These are phyloP conservation scores for Orchesella flavescens DNA, from an alignment of 2,888 invertebrate genomes.

Conservation along the genomic window DNA sequence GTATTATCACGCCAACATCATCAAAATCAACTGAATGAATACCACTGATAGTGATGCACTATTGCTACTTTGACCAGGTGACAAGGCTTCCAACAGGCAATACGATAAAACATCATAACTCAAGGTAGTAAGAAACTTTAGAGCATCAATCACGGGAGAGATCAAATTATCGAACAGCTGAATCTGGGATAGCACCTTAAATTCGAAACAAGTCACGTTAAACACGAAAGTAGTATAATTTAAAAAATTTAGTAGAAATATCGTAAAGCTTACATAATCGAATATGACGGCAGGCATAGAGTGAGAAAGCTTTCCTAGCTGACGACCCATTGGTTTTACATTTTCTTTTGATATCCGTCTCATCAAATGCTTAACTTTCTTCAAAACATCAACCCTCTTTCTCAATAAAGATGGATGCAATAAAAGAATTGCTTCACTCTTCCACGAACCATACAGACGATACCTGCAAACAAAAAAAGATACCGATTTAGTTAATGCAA, in stretches of 20 bases:
- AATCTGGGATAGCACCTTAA: conserved; percentile 83
- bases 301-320: conserved; percentile 97
- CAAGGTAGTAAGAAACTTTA: conserved; percentile 94
- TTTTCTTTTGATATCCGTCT: conserved; percentile 98
- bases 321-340: conserved; percentile 95
- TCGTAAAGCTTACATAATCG: conserved; percentile 85
- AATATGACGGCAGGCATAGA: conserved; percentile 96
- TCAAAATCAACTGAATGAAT: not conserved
- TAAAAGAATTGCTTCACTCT: conserved; percentile 87
- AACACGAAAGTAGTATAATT: not conserved
- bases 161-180: conserved; percentile 96
- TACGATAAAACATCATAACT: conserved; percentile 97
- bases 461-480: conserved; percentile 77
- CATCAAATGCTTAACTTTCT: conserved; percentile 96
- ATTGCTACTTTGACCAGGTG: conserved; percentile 74
- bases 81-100: conserved; percentile 94
- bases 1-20: conserved; percentile 10
- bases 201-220: conserved; percentile 52
- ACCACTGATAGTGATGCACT: conserved; percentile 58
- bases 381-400: conserved; percentile 89
- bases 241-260: too few relatives aligned
- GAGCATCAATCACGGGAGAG: conserved; percentile 95
- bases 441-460: conserved; percentile 96
- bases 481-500: too few relatives aligned
- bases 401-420: conserved; percentile 88